These are phyloP conservation scores for Sceloporus undulatus DNA, from an alignment of 2,113 vertebrate species.

Conservation along the genomic window DNA sequence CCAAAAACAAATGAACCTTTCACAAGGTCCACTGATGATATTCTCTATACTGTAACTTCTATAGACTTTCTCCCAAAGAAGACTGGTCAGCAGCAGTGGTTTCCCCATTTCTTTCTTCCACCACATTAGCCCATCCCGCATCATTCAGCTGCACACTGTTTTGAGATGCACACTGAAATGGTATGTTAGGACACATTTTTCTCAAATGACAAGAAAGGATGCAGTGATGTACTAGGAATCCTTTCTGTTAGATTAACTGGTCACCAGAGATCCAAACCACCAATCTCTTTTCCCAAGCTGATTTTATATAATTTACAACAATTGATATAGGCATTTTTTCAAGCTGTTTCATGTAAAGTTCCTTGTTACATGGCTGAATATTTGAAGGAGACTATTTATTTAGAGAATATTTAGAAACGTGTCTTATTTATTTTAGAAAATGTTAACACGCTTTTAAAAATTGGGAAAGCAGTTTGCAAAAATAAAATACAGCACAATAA, in stretches of 20 bases:
- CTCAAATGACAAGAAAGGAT: conserved; percentile 11
- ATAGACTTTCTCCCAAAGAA: conserved; percentile 11
- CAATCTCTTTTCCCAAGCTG: not conserved
- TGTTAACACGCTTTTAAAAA: not conserved
- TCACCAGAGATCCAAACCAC: not conserved
- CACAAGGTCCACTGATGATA: not conserved
- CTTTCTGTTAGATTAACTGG: conserved; percentile 1
- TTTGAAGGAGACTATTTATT: not conserved
- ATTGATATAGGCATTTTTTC: not conserved
- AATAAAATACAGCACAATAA: not conserved
- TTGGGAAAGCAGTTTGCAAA: no score
- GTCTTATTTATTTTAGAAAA: not conserved
- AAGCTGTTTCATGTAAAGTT: not conserved
- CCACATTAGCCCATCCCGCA: not conserved
- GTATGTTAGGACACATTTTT: not conserved
- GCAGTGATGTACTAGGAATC: not conserved
- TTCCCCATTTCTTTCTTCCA: not conserved
- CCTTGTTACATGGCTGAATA: not conserved
- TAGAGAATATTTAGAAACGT: no score
- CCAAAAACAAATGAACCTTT: not conserved
- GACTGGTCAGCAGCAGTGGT: not conserved
- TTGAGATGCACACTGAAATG: not conserved
- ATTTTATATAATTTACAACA: conserved; percentile 8
- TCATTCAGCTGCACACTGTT: fast-evolving
- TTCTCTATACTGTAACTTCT: not conserved